Evolutionary conservation across 2,888 invertebrate genomes (phyloP), one percentile per base, ranked within the genome.

Genomic region (Cheiracanthium punctorium): DNA sequence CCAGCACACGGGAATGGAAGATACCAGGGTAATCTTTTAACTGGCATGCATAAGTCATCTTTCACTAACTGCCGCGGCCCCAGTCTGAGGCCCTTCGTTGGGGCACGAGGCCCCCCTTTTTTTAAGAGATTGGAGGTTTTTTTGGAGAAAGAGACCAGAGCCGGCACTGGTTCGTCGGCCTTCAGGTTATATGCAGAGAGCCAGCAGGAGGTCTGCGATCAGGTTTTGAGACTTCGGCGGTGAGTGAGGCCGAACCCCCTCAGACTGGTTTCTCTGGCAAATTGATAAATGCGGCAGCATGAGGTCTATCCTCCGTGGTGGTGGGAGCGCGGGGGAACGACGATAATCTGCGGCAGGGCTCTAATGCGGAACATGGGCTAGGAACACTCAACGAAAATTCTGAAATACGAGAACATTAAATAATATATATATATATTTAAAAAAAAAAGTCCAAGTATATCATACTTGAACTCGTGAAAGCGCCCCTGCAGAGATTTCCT

Each of bases 201-300:
- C 84, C 74, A n/a, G 84, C 84, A 58, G 79, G 84, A 79, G 79
- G 84, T 79, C 84, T 69, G 69, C 69, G 84, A 85, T 85, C 84
- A 85, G 84, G 84, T 85, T 85, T 85, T 58, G 43, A 10, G 58
- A 24, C 48, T 75, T 52, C 33, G 24, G 5, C 72, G 29, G 71
- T 37, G n/a, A n/a, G n/a, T 17, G 71, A 71, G 29, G 72, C 72
- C 48, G 41, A 71, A 70, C 64, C 41, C 4, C 32, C 43, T 65
- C 72, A 73, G 77, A 84, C 82, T 65, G 82, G 82, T 84, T 84
- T 77, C 77, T 69, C 24, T 41, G 24, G 76, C 65, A 82, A 82
- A 76, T 76, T 58, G 58, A 58, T 58, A 58, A 58, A 58, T 58
- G 58, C 58, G 58, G 58, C 58, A 24, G 58, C 58, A 58, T 58